Conservation (phyloP, 2,113 vertebrate genomes). For the Hirundichthys speculiger region DNA sequence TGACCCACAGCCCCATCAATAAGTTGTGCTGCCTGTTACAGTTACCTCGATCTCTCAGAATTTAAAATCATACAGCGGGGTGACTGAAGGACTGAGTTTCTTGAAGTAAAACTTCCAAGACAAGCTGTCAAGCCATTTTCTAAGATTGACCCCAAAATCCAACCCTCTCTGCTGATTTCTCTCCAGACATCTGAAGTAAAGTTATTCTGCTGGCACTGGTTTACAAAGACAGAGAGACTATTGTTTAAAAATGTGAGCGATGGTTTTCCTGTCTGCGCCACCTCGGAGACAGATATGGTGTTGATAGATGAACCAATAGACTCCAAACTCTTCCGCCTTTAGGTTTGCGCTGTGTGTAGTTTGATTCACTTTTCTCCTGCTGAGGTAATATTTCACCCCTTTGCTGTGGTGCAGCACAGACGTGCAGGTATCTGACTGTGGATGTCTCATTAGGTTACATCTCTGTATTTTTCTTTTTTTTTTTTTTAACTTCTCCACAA, state of each 20-base stretch:
- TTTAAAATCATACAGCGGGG: constrained; percentile 53
- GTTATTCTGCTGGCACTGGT: constrained; percentile 64
- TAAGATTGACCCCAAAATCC: constrained; percentile 50
- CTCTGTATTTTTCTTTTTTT: constrained; percentile 26
- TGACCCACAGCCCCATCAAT: constrained; percentile 37
- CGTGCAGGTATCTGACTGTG: constrained; percentile 43
- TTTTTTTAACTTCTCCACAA: constrained; percentile 29
- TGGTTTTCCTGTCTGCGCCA: constrained; percentile 77
- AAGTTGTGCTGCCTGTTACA: constrained; percentile 43
- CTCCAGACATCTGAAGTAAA: constrained; percentile 74
- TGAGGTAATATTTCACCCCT: constrained; percentile 71
- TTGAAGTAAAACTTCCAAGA: constrained; percentile 49
- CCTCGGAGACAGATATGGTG: constrained; percentile 64
- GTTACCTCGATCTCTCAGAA: constrained; percentile 43
- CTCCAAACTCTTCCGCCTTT: constrained; percentile 67
- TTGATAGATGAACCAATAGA: constrained; percentile 75
- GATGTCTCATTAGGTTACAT: constrained; percentile 67
- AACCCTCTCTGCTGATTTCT: constrained; percentile 68
- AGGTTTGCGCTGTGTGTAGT: constrained; percentile 61
- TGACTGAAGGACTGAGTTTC: constrained; percentile 33
- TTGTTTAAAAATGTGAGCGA: constrained; percentile 79
- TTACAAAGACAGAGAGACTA: constrained; percentile 76
- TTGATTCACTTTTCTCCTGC: constrained; percentile 71
- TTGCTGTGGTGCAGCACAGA: constrained; percentile 42
- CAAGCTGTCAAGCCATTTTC: constrained; percentile 43